Conservation (phyloP, 2,113 vertebrate species). For the Microcebus lehilahytsara region DNA sequence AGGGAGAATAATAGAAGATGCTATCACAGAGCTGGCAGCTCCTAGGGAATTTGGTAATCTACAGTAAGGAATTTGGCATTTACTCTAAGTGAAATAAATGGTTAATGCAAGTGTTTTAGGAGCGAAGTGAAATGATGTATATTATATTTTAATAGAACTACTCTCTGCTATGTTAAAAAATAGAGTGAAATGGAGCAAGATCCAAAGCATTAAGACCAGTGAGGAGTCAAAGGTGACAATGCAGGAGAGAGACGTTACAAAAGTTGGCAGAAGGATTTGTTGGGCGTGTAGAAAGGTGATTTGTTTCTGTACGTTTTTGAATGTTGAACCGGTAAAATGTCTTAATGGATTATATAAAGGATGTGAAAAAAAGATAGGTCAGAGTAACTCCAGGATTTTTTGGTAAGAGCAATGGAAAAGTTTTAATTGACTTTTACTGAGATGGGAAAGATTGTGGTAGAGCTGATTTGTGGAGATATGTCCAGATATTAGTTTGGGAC, state of each 20-base stretch:
- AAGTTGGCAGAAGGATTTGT: neutral
- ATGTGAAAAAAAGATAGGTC: neutral
- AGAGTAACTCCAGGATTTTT: neutral
- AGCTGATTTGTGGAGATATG: neutral
- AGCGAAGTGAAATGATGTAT: neutral
- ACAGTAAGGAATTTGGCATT: neutral
- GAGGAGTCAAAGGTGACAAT: neutral
- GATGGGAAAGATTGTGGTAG: neutral
- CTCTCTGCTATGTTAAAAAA: neutral
- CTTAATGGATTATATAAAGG: neutral
- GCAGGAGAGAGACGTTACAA: neutral
- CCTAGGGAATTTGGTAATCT: neutral
- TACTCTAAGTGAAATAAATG: neutral
- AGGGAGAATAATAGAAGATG: neutral
- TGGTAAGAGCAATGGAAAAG: neutral
- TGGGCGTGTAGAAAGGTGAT: neutral
- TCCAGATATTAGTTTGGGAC: neutral
- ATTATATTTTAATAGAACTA: neutral
- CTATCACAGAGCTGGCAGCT: neutral
- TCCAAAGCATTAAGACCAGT: neutral
- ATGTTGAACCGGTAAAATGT: neutral
- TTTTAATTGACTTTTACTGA: neutral
- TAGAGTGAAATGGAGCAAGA: neutral
- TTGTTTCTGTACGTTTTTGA: neutral
- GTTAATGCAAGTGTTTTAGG: neutral